These are phyloP conservation scores for Drosophila triauraria DNA, from an alignment of 1,140 invertebrate genomes.

Conservation along the genomic window DNA sequence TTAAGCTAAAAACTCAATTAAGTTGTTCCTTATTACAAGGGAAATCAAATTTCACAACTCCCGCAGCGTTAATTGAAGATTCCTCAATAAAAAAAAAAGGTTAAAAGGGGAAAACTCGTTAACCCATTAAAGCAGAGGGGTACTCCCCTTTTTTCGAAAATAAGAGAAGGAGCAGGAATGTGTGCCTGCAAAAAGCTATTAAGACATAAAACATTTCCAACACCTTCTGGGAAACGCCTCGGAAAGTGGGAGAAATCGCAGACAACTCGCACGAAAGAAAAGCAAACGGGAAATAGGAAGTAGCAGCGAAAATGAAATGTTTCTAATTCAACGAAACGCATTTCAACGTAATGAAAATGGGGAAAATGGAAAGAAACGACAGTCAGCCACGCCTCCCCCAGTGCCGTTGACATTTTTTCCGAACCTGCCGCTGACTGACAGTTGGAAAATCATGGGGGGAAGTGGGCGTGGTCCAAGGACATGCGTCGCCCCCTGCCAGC, in stretches of 20 bases:
- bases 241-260: constrained; percentile 16
- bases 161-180: not conserved
- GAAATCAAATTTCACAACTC: constrained; percentile 76
- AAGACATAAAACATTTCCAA: constrained; percentile 81
- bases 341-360: constrained; percentile 79
- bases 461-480: constrained; percentile 47
- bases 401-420: constrained; percentile 71
- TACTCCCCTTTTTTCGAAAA: constrained; percentile 34
- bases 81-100: constrained; percentile 54
- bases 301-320: constrained; percentile 48
- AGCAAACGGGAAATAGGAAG: constrained; percentile 50
- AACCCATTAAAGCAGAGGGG: constrained; percentile 65
- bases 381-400: constrained; percentile 39
- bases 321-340: constrained; percentile 77
- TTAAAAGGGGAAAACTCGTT: constrained; percentile 62
- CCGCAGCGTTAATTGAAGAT: constrained; percentile 75
- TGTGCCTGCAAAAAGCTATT: constrained; percentile 58
- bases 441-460: constrained; percentile 26
- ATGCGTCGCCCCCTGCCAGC: constrained; percentile 47
- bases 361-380: constrained; percentile 51
- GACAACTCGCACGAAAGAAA: not conserved
- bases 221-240: constrained; percentile 64
- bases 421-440: constrained; percentile 34
- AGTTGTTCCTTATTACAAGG: constrained; percentile 11
- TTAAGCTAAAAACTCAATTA: constrained; percentile 58